A percentile compares a stretch with the other conserved stretches of the same genome.
phyloP scores from a whole-genome alignment of 35 echinoderm and acorn worm genomes.

The Amphiura filiformis region DNA sequence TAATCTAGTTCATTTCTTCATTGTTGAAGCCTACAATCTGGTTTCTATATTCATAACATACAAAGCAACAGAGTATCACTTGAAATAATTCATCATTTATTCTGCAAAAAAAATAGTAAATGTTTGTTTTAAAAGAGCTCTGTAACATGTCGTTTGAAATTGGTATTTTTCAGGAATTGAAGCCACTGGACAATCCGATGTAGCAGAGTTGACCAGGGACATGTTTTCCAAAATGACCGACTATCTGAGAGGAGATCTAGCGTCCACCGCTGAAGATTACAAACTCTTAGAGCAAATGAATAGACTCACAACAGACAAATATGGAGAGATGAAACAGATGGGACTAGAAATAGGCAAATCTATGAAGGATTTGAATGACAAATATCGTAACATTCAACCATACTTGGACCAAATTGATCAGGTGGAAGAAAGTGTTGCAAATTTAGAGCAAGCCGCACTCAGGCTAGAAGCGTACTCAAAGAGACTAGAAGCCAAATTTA shows the following conservation, averaged over 20 bases:
- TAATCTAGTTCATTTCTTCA: too few relatives aligned
- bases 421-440: conserved; percentile 88
- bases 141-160: too few relatives aligned
- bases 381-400: conserved; percentile 86
- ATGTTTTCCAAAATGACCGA: conserved; percentile 88
- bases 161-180: conserved; percentile 38
- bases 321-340: conserved; percentile 86
- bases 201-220: conserved; percentile 71
- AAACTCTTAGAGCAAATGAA: conserved; percentile 93
- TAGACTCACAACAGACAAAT: conserved; percentile 69
- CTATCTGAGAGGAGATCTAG: conserved; percentile 82
- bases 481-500: conserved; percentile 93
- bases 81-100: too few relatives aligned
- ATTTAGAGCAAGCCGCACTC: conserved; percentile 88
- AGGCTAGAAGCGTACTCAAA: conserved; percentile 94
- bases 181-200: conserved; percentile 35
- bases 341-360: conserved; percentile 50
- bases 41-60: too few relatives aligned
- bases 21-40: too few relatives aligned
- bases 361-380: conserved; percentile 73
- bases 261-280: conserved; percentile 91
- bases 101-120: too few relatives aligned
- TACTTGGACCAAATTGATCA: conserved; percentile 97
- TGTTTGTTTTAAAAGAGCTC: too few relatives aligned
- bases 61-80: too few relatives aligned